These are phyloP conservation scores for Brachycybe producta DNA, from an alignment of 2,888 invertebrate genomes.

Conservation along the genomic window DNA sequence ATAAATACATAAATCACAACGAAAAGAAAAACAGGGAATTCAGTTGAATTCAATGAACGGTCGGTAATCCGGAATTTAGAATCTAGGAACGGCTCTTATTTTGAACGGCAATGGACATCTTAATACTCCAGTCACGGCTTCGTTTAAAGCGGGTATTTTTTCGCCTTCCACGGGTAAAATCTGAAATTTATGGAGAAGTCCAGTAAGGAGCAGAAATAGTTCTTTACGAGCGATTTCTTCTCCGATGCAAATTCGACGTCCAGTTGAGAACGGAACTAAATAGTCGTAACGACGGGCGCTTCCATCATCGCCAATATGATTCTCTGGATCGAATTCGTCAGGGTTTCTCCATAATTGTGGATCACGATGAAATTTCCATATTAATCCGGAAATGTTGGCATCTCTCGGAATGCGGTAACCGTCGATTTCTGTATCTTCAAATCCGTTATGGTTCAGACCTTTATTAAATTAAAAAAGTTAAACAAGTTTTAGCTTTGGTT, in stretches of 20 bases:
- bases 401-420: no score
- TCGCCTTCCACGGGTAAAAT: constrained; percentile 27
- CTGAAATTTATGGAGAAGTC: constrained; percentile 47
- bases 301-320: constrained; percentile 54
- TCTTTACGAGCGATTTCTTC: constrained; percentile 67
- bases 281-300: constrained; percentile 48
- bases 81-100: no score
- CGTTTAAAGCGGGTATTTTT: neutral
- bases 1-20: no score
- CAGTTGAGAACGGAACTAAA: constrained; percentile 45
- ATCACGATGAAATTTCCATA: constrained; percentile 69
- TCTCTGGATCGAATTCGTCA: constrained; percentile 46
- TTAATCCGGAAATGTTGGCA: no score
- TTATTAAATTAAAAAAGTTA: constrained; percentile 66
- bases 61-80: no score
- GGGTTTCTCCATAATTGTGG: constrained; percentile 50
- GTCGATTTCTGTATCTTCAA: no score
- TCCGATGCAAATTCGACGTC: constrained; percentile 67
- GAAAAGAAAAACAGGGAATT: no score
- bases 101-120: neutral
- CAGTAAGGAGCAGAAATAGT: constrained; percentile 48
- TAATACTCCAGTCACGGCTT: neutral
- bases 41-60: no score
- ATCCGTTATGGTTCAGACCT: no score
- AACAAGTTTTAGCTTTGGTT: constrained; percentile 51